Evolutionary conservation across 2,797 vertebrate species (phyloP), one percentile per base, ranked within the genome.

Genomic region (Neosalanx taihuensis): DNA sequence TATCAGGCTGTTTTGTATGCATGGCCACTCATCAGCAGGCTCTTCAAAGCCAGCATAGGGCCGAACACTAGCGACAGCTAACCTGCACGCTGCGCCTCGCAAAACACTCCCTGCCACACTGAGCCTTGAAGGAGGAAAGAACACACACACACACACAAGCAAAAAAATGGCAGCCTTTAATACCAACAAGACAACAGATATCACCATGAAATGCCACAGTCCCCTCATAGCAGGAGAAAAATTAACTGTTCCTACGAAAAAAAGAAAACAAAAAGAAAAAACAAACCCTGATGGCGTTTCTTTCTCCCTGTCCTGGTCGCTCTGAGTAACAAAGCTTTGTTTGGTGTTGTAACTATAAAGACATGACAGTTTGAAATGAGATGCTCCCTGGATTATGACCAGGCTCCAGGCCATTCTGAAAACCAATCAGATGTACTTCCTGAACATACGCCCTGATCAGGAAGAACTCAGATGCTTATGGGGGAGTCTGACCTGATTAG

Each of bases 41-140:
- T 82, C 80, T 86, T 91, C 83, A 89, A 86, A 87, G 83, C 83
- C 82, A 86, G 80, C 78, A 76, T 72, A 35, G 78, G 83, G 78
- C 67, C 77, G 77, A 78, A 81, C 66, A 71, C 82, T 77, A 79
- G 60, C 74, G 83, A 88, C 87, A 83, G 62, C 71, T 76, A 79
- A 80, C 71, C 83, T 85, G 78, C 75, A 82, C 79, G 59, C 3
- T 70, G 56, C 31, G 58, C 41, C n/a, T 64, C 18, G 33, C 62
- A 64, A 69, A 41, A 68, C 64, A 69, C 51, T 63, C 62, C 56
- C 65, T 66, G 69, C 33, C 58, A 59, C 68, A 0, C 33, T 70
- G 64, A 76, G 53, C 51, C 18, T 17, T n/a, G 51, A 63, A 72
- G 60, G 70, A 75, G 30, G 49, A 61, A 7, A 20, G n/a, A 63